Evolutionary conservation across 1,140 invertebrate species (phyloP), one percentile per base, ranked within the genome.

Genomic region (Samia ricini): DNA sequence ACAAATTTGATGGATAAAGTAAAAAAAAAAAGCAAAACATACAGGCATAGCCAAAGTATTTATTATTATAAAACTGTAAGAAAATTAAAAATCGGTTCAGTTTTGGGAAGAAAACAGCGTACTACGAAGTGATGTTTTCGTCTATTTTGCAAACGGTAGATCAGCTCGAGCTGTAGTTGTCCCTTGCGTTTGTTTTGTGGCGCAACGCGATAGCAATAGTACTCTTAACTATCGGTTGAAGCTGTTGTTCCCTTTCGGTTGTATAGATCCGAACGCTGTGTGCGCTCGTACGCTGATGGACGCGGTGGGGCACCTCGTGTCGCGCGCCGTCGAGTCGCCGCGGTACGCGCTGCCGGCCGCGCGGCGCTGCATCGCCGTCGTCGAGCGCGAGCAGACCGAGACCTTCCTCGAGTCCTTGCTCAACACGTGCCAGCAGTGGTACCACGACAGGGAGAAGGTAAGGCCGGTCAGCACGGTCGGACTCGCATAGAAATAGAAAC

Each of bases 401-500:
- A 97, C 96, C 20, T 97, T 98, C 82, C 88, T 97, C 58, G 97
- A 98, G 88, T 96, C 95, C 7, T 88, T 98, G 57, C 91, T 97
- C 56, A 98, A 98, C 85, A 96, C 94, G 15, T 97, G 96, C 78
- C 95, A 97, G 77, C 95, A 97, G 83, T 97, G 95, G 95, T 97
- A 96, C 85, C 95, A 97, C 79, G 96, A 97, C 81, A 89, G 95
- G 29, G 95, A 95, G 63, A 94, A 94, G 90, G 92, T 93, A 29
- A n/a, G 49, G 54, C 49, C 33, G 5, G 12, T 24, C 23, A 51
- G 19, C 18, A 20, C 18, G n/a, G n/a, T 20, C 20, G 4, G 1
- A 50, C 20, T 7, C 4, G n/a, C n/a, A 19, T 50, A 3, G 0
- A 50, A 0, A n/a, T n/a, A n/a, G n/a, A n/a, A n/a, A n/a, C n/a